Evolutionary conservation across 2,888 invertebrate species (phyloP).

Genomic region (Hyposoter dolosus): DNA sequence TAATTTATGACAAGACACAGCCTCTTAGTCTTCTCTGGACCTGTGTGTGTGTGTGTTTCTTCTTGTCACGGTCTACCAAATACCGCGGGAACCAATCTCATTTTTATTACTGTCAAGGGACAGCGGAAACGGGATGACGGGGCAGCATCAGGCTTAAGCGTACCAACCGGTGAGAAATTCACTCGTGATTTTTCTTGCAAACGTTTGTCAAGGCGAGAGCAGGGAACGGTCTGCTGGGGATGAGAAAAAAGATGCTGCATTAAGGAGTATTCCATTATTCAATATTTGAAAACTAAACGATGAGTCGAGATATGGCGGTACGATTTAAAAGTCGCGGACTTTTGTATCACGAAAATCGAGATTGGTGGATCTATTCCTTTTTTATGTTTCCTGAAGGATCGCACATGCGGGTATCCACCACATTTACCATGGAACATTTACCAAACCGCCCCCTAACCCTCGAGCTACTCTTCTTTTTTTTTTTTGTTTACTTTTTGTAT

Average conservation of each 20-base stretch:
- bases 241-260: constrained; percentile 59
- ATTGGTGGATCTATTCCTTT: neutral
- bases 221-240: neutral
- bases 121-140: neutral
- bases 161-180: constrained; percentile 11
- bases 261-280: constrained; percentile 66
- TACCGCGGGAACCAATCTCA: constrained; percentile 45
- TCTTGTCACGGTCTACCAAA: constrained; percentile 56
- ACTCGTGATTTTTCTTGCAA: constrained; percentile 40
- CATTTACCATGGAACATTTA: neutral
- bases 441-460: neutral
- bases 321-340: neutral
- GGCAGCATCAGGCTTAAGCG: neutral
- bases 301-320: neutral
- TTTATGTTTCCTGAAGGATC: neutral
- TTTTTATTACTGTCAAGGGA: constrained; percentile 41
- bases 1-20: neutral
- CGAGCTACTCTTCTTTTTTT: neutral
- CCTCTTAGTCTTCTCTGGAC: neutral
- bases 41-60: neutral
- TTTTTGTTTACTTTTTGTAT: constrained; percentile 1
- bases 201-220: neutral
- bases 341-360: neutral
- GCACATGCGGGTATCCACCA: neutral
- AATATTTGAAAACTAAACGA: constrained; percentile 42